phyloP scores from a whole-genome alignment of 2,113 vertebrate genomes.

The Platysteira castanea region DNA sequence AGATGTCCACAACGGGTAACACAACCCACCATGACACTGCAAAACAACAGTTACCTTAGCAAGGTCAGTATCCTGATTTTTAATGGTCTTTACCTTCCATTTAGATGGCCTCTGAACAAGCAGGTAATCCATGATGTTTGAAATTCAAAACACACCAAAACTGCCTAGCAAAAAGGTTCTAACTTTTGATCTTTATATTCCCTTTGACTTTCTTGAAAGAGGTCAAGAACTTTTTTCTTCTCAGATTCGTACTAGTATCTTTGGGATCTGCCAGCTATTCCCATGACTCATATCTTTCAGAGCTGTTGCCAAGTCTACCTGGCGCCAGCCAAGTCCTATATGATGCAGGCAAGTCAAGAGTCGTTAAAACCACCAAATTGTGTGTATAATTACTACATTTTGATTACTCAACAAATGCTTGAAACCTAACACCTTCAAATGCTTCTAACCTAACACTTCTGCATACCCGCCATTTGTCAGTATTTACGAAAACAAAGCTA shows the following conservation, averaged over 20 bases:
- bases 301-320: conserved; percentile 38
- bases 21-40: background rate
- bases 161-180: background rate
- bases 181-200: background rate
- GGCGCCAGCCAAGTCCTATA: conserved; percentile 7
- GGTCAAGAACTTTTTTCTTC: conserved; percentile 31
- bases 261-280: conserved; percentile 25
- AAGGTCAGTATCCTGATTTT: background rate
- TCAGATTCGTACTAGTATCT: background rate
- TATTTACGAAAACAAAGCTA: background rate
- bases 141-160: background rate
- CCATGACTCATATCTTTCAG: conserved; percentile 23
- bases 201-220: background rate
- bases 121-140: background rate
- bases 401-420: conserved; percentile 55
- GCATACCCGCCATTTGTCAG: background rate
- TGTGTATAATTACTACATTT: conserved; percentile 38
- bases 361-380: conserved; percentile 44
- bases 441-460: background rate
- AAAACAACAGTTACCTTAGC: background rate
- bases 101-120: background rate
- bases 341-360: conserved; percentile 44
- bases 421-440: background rate
- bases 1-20: background rate
- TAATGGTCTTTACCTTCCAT: background rate